Conservation (phyloP, 2,113 vertebrate species). For the Hydropotes inermis region DNA sequence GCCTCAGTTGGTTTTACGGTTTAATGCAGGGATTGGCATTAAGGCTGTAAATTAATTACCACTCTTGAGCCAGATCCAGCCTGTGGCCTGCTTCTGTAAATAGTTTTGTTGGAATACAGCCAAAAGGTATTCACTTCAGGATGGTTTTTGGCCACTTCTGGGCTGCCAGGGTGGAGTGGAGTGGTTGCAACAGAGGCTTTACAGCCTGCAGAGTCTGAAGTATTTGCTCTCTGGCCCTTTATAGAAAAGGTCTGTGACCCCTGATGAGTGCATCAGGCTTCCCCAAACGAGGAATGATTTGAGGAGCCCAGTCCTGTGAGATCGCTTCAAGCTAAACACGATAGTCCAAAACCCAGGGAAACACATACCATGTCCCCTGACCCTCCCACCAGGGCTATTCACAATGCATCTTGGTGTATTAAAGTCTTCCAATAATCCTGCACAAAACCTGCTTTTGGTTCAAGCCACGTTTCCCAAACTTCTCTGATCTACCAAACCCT, state of each 20-base stretch:
- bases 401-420: too few relatives aligned
- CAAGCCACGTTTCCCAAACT: not conserved
- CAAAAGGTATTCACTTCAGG: not conserved
- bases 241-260: not conserved
- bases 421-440: not conserved
- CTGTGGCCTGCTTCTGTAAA: not conserved
- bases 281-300: too few relatives aligned
- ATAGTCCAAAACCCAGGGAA: not conserved
- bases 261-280: not conserved
- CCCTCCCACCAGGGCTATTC: not conserved
- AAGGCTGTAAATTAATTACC: not conserved
- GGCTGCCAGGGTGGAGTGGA: fast-evolving
- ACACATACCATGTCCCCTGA: fast-evolving
- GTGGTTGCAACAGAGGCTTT: too few relatives aligned
- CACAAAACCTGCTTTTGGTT: not conserved
- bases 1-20: not conserved
- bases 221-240: not conserved
- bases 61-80: not conserved
- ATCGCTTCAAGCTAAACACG: not conserved
- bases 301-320: not conserved
- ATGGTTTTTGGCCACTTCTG: not conserved
- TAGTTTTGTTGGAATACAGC: not conserved
- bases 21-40: not conserved
- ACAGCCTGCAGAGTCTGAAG: not conserved
- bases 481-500: not conserved